Conservation (phyloP, 1,140 invertebrate genomes). For the Leptinotarsa lineolata region DNA sequence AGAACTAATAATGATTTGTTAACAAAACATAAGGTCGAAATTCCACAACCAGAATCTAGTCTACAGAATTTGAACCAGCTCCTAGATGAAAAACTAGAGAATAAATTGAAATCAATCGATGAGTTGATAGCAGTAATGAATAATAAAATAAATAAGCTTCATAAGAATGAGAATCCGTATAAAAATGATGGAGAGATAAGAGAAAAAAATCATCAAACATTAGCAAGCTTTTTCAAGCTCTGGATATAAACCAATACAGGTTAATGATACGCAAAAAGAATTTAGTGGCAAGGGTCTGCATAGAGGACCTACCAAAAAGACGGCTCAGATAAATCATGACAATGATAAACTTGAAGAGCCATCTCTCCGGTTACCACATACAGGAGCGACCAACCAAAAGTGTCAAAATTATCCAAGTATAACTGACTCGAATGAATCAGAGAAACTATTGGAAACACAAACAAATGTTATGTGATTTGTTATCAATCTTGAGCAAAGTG, state of each 20-base stretch:
- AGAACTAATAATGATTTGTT: conserved; percentile 4
- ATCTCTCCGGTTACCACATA: conserved; percentile 11
- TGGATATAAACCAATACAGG: background rate
- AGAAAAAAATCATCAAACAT: conserved; percentile 10
- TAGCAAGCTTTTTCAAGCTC: background rate
- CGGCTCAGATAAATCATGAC: background rate
- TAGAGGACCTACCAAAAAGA: conserved; percentile 5
- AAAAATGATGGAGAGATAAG: conserved; percentile 13
- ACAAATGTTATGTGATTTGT: background rate
- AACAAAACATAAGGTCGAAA: conserved; percentile 1
- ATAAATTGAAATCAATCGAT: conserved; percentile 3
- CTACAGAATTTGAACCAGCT: conserved; percentile 3
- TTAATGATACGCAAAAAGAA: background rate
- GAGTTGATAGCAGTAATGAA: background rate
- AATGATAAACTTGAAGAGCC: conserved; percentile 1
- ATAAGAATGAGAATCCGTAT: background rate
- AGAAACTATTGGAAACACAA: background rate
- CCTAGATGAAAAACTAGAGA: conserved; percentile 3
- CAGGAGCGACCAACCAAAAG: conserved; percentile 12
- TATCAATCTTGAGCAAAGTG: background rate
- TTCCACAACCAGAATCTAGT: background rate
- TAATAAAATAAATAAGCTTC: conserved; percentile 14
- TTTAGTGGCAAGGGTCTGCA: conserved; percentile 3
- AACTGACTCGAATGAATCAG: background rate
- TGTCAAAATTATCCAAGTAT: conserved; percentile 14